Base-by-base conservation (phyloP, 2,797 vertebrate genomes). In the Falco cherrug region DNA sequence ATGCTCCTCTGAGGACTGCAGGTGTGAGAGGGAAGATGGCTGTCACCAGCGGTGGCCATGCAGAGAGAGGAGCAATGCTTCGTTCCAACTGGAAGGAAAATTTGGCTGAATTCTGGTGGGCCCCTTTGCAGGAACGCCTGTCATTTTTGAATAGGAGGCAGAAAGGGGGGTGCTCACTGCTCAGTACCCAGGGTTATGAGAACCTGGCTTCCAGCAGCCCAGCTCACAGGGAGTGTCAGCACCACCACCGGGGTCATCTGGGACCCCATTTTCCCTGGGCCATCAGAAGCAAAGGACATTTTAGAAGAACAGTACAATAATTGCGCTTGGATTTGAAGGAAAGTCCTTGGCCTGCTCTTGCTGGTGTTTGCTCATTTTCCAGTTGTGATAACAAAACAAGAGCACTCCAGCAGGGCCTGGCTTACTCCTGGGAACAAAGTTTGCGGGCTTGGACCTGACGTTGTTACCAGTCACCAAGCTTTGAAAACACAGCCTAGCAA, bases 221-320 rank as follows among this genome's bases (percentile, higher is more conserved):
- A 80, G 51, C 82, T 95, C 89, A 64, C 85, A 84, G 14, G 39
- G 39, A 35, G 19, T 37, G 69, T 65, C 86, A 94, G 37, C 82
- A 95, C 80, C 86, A 94, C 82, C 93, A 91, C 78, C 43, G 13
- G 77, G 56, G 48, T 76, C 88, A 87, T 9, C 54, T 79, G 43
- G 71, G 70, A 87, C 50, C n/a, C 39, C 8, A 16, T 84, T 97
- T 85, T 70, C 76, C 61, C 43, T 48, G 54, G 17, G 19, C 20
- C 22, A 11, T 45, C 41, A 69, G 77, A 74, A 74, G 17, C 21
- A 68, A 78, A 74, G 43, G n/a, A 47, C 15, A 48, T 17, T 8
- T 73, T 43, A 53, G 61, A 56, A 57, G 45, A 89, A 71, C 0
- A 65, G 26, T 60, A 57, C 24, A 79, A 31, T 37, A 51, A 63